These are phyloP conservation scores for Andrena camellia DNA, from an alignment of 2,888 invertebrate genomes.

Conservation along the genomic window DNA sequence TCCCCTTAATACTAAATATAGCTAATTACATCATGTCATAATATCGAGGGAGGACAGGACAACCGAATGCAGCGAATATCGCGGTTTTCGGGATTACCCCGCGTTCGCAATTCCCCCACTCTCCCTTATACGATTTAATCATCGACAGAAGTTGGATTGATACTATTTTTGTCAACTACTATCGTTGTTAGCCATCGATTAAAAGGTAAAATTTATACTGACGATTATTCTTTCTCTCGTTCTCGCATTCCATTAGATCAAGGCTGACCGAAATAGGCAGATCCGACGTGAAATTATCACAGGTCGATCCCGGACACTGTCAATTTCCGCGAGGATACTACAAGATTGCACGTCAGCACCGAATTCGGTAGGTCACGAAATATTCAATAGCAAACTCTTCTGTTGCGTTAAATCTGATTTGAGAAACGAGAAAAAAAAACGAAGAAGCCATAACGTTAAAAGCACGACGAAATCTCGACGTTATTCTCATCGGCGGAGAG, in stretches of 20 bases:
- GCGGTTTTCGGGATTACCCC: no score
- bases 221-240: not conserved
- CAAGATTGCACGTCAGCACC: slow-evolving; percentile 71
- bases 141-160: no score
- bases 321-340: slow-evolving; percentile 57
- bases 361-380: slow-evolving; percentile 73
- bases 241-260: slow-evolving; percentile 77
- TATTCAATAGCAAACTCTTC: not conserved
- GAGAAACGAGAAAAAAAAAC: not conserved
- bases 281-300: slow-evolving; percentile 81
- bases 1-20: no score
- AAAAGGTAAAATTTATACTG: not conserved
- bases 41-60: no score
- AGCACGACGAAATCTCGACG: slow-evolving; percentile 2
- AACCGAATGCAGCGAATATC: no score
- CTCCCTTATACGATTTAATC: no score
- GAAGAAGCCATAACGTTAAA: not conserved
- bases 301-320: slow-evolving; percentile 80
- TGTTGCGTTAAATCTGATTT: not conserved
- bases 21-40: no score
- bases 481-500: not conserved
- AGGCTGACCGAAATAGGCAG: slow-evolving; percentile 83
- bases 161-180: not conserved
- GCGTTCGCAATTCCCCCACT: no score
- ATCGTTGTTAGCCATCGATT: not conserved